phyloP scores from a whole-genome alignment of 2,113 vertebrate species.

The Phocoena sinus region DNA sequence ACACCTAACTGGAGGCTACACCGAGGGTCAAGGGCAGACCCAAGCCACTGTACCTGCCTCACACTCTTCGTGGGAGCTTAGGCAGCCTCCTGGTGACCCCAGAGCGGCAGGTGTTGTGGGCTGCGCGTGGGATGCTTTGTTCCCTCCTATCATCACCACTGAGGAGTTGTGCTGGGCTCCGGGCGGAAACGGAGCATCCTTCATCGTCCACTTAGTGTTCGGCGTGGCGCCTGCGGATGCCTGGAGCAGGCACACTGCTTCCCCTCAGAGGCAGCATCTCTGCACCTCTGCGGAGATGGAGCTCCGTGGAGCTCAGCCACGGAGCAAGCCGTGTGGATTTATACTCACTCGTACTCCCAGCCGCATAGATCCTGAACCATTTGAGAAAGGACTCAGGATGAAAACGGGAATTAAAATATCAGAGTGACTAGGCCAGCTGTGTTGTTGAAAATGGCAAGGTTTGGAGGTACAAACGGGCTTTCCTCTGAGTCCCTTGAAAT shows the following conservation, averaged over 20 bases:
- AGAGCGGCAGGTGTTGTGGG: accelerated
- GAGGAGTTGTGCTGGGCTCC: background rate
- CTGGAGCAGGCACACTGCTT: background rate
- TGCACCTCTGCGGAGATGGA: no score
- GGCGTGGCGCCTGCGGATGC: no score
- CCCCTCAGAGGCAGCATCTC: background rate
- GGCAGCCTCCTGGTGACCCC: no score
- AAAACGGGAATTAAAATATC: background rate
- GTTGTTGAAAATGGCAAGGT: background rate
- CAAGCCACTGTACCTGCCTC: background rate
- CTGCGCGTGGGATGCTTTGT: background rate
- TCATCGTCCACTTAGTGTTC: accelerated
- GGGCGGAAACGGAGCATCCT: background rate
- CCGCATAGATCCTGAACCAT: background rate
- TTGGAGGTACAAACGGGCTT: accelerated
- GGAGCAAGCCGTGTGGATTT: accelerated
- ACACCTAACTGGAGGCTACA: no score
- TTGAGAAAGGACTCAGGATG: background rate
- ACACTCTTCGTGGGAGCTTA: accelerated
- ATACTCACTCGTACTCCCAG: background rate
- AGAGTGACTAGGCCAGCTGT: background rate
- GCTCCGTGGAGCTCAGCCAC: background rate
- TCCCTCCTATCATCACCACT: accelerated
- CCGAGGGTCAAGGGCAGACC: accelerated
- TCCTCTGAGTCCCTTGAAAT: background rate